Evolutionary conservation across 2,113 vertebrate genomes (phyloP), one percentile per base, ranked within the genome.

Genomic region (Furnarius figulus): DNA sequence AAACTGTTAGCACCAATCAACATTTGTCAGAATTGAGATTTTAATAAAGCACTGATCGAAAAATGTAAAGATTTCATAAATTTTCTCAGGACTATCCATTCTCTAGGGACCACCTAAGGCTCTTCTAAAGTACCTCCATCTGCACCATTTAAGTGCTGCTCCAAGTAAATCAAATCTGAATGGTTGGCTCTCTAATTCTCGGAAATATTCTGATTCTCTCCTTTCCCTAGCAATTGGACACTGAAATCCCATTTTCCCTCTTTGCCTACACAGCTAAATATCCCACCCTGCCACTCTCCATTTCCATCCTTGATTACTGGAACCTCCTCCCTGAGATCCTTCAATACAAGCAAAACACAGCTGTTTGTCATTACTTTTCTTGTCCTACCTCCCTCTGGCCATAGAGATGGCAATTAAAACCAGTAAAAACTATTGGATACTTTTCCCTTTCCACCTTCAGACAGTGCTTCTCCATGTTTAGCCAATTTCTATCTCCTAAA

Each of bases 1-100:
- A 95, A 90, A 87, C 85, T 86, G 74, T 53, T 95, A 85, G 53
- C 70, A 91, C 53, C 63, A 89, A 94, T 87, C 67, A 87, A 87
- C 67, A 44, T 79, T 87, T 89, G 88, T 80, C 65, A 90, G 17
- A 89, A 95, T 4, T 82, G 80, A 95, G 70, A 68, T 86, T 95
- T 94, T 88, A 96, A 89, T 91, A 95, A 73, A 87, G 80, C 75
- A 63, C 12, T 83, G 55, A 83, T 46, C 87, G 63, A 83, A 91
- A 91, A 93, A 93, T n/a, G 17, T 30, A 27, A 95, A 49, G 24
- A 93, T 93, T 83, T 90, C 63, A 82, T 59, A 85, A 85, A 87
- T 79, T 67, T 55, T 85, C n/a, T 75, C 77, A 66, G 46, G 61
- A 61, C 77, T 27, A 85, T 85, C 63, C 67, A 79, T 83, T 94